phyloP scores from a whole-genome alignment of 2,797 vertebrate genomes.

The Enteromius paludinosus region DNA sequence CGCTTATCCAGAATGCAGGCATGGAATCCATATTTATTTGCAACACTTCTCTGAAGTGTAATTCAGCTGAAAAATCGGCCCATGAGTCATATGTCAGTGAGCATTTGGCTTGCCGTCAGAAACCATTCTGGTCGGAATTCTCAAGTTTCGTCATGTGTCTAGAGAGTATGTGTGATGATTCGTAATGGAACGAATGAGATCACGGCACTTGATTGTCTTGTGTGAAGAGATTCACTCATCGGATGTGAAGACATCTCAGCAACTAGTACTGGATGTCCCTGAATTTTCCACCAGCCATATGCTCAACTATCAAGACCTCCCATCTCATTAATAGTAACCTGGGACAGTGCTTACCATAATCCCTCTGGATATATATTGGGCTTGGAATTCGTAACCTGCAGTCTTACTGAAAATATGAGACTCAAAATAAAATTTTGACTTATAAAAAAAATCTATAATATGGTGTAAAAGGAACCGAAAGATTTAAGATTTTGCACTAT shows the following conservation, averaged over 20 bases:
- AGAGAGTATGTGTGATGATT: constrained; percentile 36
- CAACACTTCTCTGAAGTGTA: constrained; percentile 52
- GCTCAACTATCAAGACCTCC: background rate
- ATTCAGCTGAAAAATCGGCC: constrained; percentile 56
- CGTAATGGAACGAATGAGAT: constrained; percentile 34
- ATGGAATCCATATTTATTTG: constrained; percentile 53
- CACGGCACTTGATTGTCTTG: constrained; percentile 29
- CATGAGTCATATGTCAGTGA: constrained; percentile 59
- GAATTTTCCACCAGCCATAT: constrained; percentile 38
- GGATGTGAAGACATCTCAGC: constrained; percentile 47
- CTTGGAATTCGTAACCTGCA: background rate
- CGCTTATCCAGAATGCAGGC: constrained; percentile 43
- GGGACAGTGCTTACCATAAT: constrained; percentile 16
- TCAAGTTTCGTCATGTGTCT: constrained; percentile 27
- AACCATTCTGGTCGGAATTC: constrained; percentile 33
- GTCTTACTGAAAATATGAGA: background rate
- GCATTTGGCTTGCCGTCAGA: constrained; percentile 38
- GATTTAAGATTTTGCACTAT: background rate
- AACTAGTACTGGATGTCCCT: constrained; percentile 48
- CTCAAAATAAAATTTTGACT: background rate
- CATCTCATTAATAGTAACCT: constrained; percentile 23
- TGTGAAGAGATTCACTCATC: constrained; percentile 47
- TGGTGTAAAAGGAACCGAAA: background rate
- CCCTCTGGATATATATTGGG: background rate
- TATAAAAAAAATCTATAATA: background rate